Evolutionary conservation across 1,140 invertebrate genomes (phyloP).

Genomic region (Caligus rogercresseyi): DNA sequence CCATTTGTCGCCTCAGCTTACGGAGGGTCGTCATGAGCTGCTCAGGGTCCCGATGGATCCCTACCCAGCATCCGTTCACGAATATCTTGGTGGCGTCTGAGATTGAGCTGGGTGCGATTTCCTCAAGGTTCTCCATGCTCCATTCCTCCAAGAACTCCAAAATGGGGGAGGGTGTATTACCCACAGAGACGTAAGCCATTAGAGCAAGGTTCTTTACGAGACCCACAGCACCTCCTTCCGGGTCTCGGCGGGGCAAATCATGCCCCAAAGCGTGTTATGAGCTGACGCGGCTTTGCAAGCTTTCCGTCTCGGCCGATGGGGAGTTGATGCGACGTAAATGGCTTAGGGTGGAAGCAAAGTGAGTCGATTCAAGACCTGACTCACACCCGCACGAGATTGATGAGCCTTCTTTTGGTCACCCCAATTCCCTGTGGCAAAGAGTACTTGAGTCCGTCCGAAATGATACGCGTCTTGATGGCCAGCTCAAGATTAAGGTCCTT

Average conservation of each 20-base stretch:
- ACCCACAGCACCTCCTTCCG: slow-evolving; percentile 75
- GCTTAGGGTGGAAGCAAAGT: slow-evolving; percentile 96
- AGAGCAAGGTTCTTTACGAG: slow-evolving; percentile 93
- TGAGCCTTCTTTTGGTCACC: slow-evolving; percentile 99
- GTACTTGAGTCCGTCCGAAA: slow-evolving; percentile 87
- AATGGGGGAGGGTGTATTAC: slow-evolving; percentile 92
- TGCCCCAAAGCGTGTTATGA: slow-evolving; percentile 96
- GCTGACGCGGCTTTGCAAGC: slow-evolving; percentile 86
- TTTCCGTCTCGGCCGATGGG: slow-evolving; percentile 94
- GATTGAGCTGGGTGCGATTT: slow-evolving; percentile 87
- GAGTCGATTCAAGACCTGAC: slow-evolving; percentile 80
- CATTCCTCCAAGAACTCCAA: slow-evolving; percentile 99
- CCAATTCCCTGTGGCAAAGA: slow-evolving; percentile 98
- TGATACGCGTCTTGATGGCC: slow-evolving; percentile 91
- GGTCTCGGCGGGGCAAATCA: slow-evolving; percentile 98
- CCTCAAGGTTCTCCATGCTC: slow-evolving; percentile 99
- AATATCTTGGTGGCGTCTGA: slow-evolving; percentile 62
- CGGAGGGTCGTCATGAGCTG: slow-evolving; percentile 89
- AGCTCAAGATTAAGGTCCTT: slow-evolving; percentile 95
- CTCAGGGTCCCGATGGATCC: slow-evolving; percentile 94
- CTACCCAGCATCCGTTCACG: slow-evolving; percentile 97
- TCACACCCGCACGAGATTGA: slow-evolving; percentile 81
- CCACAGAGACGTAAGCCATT: slow-evolving; percentile 98
- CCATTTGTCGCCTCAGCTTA: slow-evolving; percentile 92
- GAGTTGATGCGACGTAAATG: slow-evolving; percentile 94